Evolutionary conservation across 2,888 invertebrate genomes (phyloP).

Genomic region (Tipula lateralis): DNA sequence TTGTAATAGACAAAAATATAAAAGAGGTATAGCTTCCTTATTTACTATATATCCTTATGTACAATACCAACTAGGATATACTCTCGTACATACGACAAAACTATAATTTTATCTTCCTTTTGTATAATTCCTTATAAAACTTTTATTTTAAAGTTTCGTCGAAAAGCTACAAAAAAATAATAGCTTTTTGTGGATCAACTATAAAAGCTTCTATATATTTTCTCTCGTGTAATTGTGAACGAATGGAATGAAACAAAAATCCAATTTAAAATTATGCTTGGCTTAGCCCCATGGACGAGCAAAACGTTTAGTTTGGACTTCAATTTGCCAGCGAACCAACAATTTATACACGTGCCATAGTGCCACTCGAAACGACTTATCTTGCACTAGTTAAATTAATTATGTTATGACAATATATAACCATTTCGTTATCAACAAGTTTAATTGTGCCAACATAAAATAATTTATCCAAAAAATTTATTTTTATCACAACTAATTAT

Average conservation of each 20-base stretch:
- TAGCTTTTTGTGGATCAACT: neutral
- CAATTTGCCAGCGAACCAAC: neutral
- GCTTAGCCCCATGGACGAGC: neutral
- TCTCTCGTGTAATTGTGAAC: neutral
- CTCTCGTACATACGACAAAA: neutral
- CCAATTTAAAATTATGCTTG: neutral
- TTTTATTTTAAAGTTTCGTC: neutral
- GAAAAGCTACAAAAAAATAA: neutral
- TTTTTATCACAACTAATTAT: slow-evolving; percentile 12
- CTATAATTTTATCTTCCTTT: neutral
- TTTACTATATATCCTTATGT: neutral
- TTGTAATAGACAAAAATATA: neutral
- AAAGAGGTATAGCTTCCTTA: neutral
- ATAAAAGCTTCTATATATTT: too few species aligned
- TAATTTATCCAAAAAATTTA: neutral
- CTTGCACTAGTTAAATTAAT: too few species aligned
- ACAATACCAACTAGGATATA: neutral
- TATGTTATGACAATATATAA: too few species aligned
- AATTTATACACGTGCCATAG: neutral
- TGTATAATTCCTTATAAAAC: neutral
- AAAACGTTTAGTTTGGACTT: neutral
- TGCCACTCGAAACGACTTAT: too few species aligned
- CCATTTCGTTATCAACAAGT: neutral
- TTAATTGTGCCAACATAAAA: neutral
- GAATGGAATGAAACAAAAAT: neutral